phyloP scores from a whole-genome alignment of 2,797 vertebrate genomes.

The Poeciliopsis presidionis region DNA sequence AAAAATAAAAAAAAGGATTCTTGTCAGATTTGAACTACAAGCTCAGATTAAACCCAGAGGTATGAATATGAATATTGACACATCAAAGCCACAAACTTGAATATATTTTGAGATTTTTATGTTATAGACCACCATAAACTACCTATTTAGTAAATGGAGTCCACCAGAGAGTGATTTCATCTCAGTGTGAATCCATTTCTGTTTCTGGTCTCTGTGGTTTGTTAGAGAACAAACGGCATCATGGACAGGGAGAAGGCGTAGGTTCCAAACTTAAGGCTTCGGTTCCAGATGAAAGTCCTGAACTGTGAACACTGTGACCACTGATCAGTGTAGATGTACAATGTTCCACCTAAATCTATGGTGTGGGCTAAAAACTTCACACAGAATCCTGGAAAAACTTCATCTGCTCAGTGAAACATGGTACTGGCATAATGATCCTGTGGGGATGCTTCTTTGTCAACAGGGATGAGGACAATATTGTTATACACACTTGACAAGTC shows the following conservation, averaged over 20 bases:
- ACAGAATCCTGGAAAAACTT: background rate
- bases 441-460: background rate
- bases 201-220: background rate
- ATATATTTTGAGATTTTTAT: background rate
- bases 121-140: background rate
- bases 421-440: background rate
- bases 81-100: background rate
- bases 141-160: background rate
- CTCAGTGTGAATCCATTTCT: background rate
- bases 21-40: background rate
- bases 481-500: background rate
- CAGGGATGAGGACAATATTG: background rate
- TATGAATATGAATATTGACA: no score
- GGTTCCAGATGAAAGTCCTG: background rate
- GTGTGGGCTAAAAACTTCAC: background rate
- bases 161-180: background rate
- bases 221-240: background rate
- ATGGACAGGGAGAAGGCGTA: background rate
- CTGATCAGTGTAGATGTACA: background rate
- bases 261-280: background rate
- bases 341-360: background rate
- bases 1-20: background rate
- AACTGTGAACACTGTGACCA: background rate
- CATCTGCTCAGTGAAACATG: background rate
- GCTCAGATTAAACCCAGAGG: background rate